A percentile compares a stretch with the other conserved stretches of the same genome.
Conservation (phyloP, 2,797 vertebrate species). For the Thaleichthys pacificus region DNA sequence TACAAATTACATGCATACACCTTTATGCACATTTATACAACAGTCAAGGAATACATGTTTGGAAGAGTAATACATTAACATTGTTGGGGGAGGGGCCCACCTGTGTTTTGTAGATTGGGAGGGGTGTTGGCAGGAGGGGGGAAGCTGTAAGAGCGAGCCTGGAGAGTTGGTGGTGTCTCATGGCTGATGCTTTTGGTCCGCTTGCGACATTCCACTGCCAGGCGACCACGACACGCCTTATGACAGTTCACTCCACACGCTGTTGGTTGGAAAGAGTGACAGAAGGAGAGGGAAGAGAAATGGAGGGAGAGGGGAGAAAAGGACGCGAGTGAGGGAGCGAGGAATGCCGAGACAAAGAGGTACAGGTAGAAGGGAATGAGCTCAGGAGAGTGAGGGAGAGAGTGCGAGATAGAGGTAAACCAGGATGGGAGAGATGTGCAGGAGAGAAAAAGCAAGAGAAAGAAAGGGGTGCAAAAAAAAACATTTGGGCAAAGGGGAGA, state of each 20-base stretch:
- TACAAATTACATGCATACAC: not conserved
- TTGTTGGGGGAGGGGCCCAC: constrained; percentile 47
- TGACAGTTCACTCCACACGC: constrained; percentile 89
- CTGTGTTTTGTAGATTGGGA: constrained; percentile 75
- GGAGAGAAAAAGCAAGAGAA: not conserved
- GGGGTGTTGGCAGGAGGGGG: constrained; percentile 79
- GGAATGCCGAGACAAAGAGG: constrained; percentile 17
- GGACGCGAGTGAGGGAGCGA: constrained; percentile 30
- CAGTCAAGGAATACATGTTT: not conserved
- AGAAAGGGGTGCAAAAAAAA: constrained; percentile 10
- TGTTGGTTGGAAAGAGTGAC: constrained; percentile 27
- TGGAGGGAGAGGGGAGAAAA: constrained; percentile 18
- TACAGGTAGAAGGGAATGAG: constrained; percentile 26
- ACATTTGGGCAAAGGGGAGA: constrained; percentile 24
- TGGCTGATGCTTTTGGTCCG: constrained; percentile 85
- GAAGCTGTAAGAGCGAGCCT: constrained; percentile 84
- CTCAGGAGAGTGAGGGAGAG: not conserved
- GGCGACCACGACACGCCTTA: constrained; percentile 81
- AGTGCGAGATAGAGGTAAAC: not conserved
- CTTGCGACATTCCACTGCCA: constrained; percentile 85
- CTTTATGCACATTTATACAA: not conserved
- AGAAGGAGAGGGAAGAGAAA: not conserved
- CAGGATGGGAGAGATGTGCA: not conserved
- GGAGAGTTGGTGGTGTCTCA: constrained; percentile 73
- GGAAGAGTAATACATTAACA: not conserved